Conservation (phyloP, 2,888 invertebrate species). For the Alviniconcha strummeri region DNA sequence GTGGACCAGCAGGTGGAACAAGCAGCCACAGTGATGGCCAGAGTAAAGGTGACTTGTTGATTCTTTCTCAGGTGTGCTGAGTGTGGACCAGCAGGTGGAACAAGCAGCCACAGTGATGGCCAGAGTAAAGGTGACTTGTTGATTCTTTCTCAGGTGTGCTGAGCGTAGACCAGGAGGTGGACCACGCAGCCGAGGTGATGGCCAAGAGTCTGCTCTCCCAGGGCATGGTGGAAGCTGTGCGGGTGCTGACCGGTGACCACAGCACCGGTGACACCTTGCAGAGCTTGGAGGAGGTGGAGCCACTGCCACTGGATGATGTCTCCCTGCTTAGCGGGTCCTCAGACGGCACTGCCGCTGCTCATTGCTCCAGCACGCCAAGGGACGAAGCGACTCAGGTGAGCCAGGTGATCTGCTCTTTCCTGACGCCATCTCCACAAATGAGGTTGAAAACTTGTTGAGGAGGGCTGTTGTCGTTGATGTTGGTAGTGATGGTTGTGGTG, state of each 20-base stretch:
- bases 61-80: too few species aligned
- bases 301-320: not conserved
- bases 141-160: too few species aligned
- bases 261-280: not conserved
- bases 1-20: too few species aligned
- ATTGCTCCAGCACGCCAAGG: slow-evolving; percentile 16
- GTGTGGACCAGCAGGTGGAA: too few species aligned
- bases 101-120: too few species aligned
- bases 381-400: not conserved
- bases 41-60: too few species aligned
- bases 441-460: too few species aligned
- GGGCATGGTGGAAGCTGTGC: slow-evolving; percentile 26
- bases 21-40: too few species aligned
- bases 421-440: too few species aligned
- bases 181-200: not conserved
- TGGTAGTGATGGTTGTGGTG: not conserved
- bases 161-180: not conserved
- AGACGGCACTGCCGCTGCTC: not conserved
- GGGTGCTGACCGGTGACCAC: not conserved
- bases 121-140: too few species aligned
- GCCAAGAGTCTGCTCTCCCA: slow-evolving; percentile 15
- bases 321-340: not conserved
- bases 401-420: not conserved
- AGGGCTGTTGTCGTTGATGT: too few species aligned
- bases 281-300: not conserved